Evolutionary conservation across 2,113 vertebrate genomes (phyloP), one percentile per base, ranked within the genome.

Genomic region (Malurus elegans): DNA sequence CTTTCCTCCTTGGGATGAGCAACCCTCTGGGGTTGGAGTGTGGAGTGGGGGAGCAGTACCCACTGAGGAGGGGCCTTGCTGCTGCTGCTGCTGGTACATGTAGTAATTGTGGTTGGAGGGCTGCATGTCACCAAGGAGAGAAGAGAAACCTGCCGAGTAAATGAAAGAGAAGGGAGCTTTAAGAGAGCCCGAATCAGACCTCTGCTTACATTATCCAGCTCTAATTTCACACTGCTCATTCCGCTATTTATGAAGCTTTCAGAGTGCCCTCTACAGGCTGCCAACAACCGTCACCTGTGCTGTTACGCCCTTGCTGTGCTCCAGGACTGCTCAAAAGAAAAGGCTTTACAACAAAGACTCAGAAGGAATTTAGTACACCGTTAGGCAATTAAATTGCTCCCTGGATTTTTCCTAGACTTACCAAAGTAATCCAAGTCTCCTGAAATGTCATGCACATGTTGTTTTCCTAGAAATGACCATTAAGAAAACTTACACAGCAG

Each of bases 11-110:
- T 97, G 92, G 29, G 97, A 98, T 97, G 85, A 95, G 96, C 96
- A 99, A 3, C 98, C 96, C 48, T 98, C 98, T n/a, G 98, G 98
- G 87, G 98, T 98, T 44, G 99, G 98, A 84, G 99, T 99, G 97
- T 99, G 99, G 86, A 99, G 98, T 8, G 98, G 96, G 18, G 99
- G 97, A 53, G 97, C 92, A 82, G 91, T 90, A 95, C 97, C 93
- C 56, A 97, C 96, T 69, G 96, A 36, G 5, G 96, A 88, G 80
- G 97, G 95, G 83, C 96, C 93, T 89, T 99, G 99, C 51, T 97
- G 97, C 57, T 78, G 97, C 90, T 73, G 97, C 86, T 97, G 98
- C 91, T 98, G 98, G 97, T 98, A 98, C 97, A 98, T 98, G 85
- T 98, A 98, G 97, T 98, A 98, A 94, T 97, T 98, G 97, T 98